Evolutionary conservation across 2,888 invertebrate genomes (phyloP), one percentile per base, ranked within the genome.

Genomic region (Anticlea derivata): DNA sequence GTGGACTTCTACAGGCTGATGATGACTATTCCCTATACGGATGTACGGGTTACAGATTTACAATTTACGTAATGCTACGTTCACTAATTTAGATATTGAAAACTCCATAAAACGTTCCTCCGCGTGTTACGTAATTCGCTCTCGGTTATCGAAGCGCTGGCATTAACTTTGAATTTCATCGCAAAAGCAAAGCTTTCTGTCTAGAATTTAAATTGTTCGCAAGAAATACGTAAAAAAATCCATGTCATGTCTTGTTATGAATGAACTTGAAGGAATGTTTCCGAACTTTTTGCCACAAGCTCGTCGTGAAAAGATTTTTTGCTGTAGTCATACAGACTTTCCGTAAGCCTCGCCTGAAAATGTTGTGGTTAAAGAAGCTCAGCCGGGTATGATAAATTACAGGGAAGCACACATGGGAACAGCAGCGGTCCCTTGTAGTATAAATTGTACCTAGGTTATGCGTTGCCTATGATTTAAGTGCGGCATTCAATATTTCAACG

Each of bases 351-450:
- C 31, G 45, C 34, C 26, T 44, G 50, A 40, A 56, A 55, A 48
- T 55, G 48, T 38, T 50, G 35, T 58, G 43, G 46, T 51, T 58
- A 47, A 55, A 59, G 58, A 40, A 58, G 48, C 49, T 40, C 58
- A 46, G 41, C 53, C 49, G 44, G 54, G 55, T 50, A 40, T 58
- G 55, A 60, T 60, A 50, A 50, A 58, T 60, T 43, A 40, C 46
- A 40, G 55, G 34, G 48, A 53, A 35, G 46, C 50, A 44, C 50
- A 55, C 34, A 53, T 52, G 50, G 40, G 48, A 37, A 41, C 45
- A 41, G 20, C 43, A 12, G 46, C 27, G 34, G 39, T 30, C 26
- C 45, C 30, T 41, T 17, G 7, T 11, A 6, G 33, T 43, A 53
- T 50, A 46, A 55, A 55, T 54, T 26, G 20, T 46, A 51, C n/a